phyloP scores from a whole-genome alignment of 1,140 invertebrate species.

The Proales similis region DNA sequence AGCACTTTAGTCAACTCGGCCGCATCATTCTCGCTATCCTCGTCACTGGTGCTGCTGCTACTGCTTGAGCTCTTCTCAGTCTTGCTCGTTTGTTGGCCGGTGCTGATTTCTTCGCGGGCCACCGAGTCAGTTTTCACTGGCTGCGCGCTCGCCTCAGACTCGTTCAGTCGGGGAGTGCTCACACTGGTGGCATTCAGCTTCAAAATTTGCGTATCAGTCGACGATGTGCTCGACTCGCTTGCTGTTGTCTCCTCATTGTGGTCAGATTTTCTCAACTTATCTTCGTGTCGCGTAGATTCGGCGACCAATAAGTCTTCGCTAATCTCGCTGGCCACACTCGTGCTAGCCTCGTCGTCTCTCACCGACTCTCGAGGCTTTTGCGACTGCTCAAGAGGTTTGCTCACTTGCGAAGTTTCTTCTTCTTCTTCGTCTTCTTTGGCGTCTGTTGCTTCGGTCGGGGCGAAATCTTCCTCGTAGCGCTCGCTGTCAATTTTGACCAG shows the following conservation, averaged over 20 bases:
- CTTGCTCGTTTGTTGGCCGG: not conserved
- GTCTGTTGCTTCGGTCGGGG: not conserved
- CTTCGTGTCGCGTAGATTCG: not conserved
- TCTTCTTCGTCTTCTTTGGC: not conserved
- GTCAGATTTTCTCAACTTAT: constrained; percentile 2
- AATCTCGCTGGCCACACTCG: constrained; percentile 15
- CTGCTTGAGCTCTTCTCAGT: not conserved
- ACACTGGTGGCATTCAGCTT: constrained; percentile 6
- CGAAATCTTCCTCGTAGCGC: no score
- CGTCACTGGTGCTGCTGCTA: constrained; percentile 7
- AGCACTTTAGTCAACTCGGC: not conserved
- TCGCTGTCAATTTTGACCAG: no score
- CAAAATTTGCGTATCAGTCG: constrained; percentile 34
- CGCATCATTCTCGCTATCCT: constrained; percentile 1
- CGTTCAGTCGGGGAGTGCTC: not conserved
- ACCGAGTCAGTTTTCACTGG: not conserved
- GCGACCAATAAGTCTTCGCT: constrained; percentile 19
- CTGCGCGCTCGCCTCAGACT: no score
- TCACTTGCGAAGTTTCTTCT: not conserved
- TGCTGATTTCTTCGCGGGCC: not conserved
- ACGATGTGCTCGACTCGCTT: constrained; percentile 10
- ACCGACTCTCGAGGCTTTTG: no score
- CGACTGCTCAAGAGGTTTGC: no score
- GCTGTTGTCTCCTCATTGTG: not conserved
- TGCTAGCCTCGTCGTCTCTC: constrained; percentile 25